Evolutionary conservation across 2,113 vertebrate genomes (phyloP), one percentile per base, ranked within the genome.

Genomic region (Tachysurus vachellii): DNA sequence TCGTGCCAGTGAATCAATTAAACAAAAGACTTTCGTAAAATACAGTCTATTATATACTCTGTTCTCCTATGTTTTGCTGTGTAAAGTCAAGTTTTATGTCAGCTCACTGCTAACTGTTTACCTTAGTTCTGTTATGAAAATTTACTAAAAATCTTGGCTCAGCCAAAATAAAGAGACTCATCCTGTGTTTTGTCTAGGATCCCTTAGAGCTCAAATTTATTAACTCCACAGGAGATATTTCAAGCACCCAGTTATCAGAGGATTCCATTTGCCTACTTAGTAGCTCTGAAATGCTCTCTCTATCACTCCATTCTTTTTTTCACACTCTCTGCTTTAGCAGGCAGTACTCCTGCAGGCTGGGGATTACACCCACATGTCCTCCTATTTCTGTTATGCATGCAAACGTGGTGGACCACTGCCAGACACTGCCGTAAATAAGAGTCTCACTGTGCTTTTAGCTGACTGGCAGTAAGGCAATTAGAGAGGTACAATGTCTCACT

Each of bases 391-490:
- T 79, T 85, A 88, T 87, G 88, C 84, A 88, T 86, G 86, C 87
- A 87, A 88, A 88, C 87, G 62, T 66, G 44, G 71, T 84, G 86
- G 84, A 82, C 88, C 84, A 81, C 80, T 76, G 87, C 82, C 61
- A 87, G 81, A 68, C 56, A 50, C 71, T 17, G 56, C 61, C 50
- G 57, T 86, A 90, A 90, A 85, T 89, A 88, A 83, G 88, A 82
- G 86, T 87, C 83, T 88, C 87, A 83, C 77, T 83, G 82, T 88
- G 85, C 68, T 88, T 89, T 87, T 81, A 88, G 89, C 83, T 84
- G 89, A 88, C 83, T 85, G 87, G 89, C 90, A 88, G 90, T 36
- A 59, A 86, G 66, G 85, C 85, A 88, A 88, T 86, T 91, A 87
- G 75, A 86, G 85, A 85, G 79, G 77, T 86, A 87, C 85, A 82